Percentiles rank a stretch among this genome's conserved stretches.
phyloP scores from a whole-genome alignment of 2,113 vertebrate species.

The Chaetops frenatus region DNA sequence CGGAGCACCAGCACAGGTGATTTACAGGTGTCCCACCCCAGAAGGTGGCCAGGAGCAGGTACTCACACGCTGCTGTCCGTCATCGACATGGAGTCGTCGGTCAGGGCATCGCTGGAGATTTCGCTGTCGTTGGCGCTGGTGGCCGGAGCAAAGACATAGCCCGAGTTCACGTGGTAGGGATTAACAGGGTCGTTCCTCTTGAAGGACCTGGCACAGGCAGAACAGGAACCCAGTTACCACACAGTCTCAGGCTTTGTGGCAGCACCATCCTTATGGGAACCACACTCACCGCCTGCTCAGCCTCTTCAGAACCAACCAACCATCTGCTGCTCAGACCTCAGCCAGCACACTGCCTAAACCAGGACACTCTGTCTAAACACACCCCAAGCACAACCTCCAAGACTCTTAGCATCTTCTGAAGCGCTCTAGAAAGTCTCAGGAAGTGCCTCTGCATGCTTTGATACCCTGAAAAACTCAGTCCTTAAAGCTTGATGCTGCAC shows the following conservation, averaged over 20 bases:
- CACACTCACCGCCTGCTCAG: fast-evolving
- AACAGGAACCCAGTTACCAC: background rate
- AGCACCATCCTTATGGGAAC: background rate
- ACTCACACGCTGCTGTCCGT: slow-evolving; percentile 98
- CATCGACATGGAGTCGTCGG: slow-evolving; percentile 93
- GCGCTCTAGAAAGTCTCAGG: background rate
- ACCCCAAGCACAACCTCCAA: background rate
- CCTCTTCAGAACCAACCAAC: background rate
- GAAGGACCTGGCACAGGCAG: slow-evolving; percentile 77
- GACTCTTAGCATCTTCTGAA: background rate
- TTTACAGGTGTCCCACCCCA: background rate
- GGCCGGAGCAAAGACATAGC: slow-evolving; percentile 86
- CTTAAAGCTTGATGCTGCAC: background rate
- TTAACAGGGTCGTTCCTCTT: slow-evolving; percentile 80
- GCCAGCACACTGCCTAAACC: background rate
- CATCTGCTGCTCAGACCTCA: background rate
- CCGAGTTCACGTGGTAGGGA: slow-evolving; percentile 83
- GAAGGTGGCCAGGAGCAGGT: fast-evolving
- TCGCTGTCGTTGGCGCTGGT: slow-evolving; percentile 97
- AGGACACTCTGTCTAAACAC: background rate
- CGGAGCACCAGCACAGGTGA: fast-evolving
- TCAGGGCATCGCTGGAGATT: slow-evolving; percentile 93
- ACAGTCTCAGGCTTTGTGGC: background rate
- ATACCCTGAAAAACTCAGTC: background rate
- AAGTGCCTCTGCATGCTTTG: background rate